Evolutionary conservation across 2,797 vertebrate species (phyloP).

Genomic region (Lagocephalus sceleratus): DNA sequence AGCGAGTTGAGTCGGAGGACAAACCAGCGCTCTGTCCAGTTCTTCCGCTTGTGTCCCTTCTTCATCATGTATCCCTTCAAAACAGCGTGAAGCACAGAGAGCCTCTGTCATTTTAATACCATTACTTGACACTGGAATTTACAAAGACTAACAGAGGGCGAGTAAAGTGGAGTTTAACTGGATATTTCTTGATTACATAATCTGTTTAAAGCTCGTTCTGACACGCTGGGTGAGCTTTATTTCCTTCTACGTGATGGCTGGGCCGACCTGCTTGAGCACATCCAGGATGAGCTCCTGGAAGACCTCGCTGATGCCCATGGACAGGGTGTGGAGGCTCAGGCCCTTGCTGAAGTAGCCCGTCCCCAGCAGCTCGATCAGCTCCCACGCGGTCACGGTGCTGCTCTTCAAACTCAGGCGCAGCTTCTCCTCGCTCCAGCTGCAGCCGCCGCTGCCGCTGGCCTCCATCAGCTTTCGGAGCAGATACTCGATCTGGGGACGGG

Average conservation of each 20-base stretch:
- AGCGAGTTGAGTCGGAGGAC: conserved; percentile 83
- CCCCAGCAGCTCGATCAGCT: conserved; percentile 89
- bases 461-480: conserved; percentile 87
- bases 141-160: too few species aligned
- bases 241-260: too few species aligned
- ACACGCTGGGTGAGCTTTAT: too few species aligned
- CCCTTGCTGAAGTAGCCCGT: conserved; percentile 85
- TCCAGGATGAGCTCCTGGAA: conserved; percentile 92
- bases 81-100: neutral
- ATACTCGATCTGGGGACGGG: conserved; percentile 84
- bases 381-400: conserved; percentile 84
- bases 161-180: too few species aligned
- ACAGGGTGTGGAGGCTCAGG: conserved; percentile 84
- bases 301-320: conserved; percentile 92
- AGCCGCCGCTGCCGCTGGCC: conserved; percentile 85
- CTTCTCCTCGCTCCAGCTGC: conserved; percentile 86
- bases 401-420: conserved; percentile 72
- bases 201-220: too few species aligned
- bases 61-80: conserved; percentile 93
- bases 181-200: too few species aligned
- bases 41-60: conserved; percentile 94
- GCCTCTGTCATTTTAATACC: neutral
- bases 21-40: conserved; percentile 98
- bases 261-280: conserved; percentile 90
- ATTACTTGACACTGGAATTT: too few species aligned